phyloP scores from a whole-genome alignment of 2,797 vertebrate species.

The Phylloscopus collybita region DNA sequence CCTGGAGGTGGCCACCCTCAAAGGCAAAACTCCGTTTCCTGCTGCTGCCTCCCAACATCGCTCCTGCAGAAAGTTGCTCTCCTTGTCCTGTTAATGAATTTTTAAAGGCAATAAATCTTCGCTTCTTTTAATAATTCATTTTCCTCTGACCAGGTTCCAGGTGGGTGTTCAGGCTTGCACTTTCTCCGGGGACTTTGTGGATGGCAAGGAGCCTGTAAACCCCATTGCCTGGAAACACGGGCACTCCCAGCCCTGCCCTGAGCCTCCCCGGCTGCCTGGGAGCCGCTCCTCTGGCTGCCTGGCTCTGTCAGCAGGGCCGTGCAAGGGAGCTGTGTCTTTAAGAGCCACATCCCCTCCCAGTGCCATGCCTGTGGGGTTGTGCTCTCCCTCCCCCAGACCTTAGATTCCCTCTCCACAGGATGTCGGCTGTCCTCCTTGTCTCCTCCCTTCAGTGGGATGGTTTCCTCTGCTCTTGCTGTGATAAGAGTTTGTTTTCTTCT shows the following conservation, averaged over 20 bases:
- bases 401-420: slow-evolving; percentile 43
- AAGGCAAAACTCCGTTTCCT: not conserved
- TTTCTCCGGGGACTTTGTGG: not conserved
- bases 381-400: slow-evolving; percentile 1
- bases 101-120: slow-evolving; percentile 19
- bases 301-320: not conserved
- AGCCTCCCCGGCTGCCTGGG: not conserved
- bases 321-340: not conserved
- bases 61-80: not conserved
- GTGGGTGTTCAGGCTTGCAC: not conserved
- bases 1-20: not conserved
- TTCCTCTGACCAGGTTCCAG: not conserved
- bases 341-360: not conserved
- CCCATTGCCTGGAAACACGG: fast-evolving
- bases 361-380: slow-evolving; percentile 20
- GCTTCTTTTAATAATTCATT: slow-evolving; percentile 44
- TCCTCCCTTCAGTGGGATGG: slow-evolving; percentile 54
- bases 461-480: slow-evolving; percentile 69
- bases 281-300: not conserved
- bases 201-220: not conserved
- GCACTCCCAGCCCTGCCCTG: not conserved
- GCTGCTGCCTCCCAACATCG: not conserved
- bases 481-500: slow-evolving; percentile 68
- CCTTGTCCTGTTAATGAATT: slow-evolving; percentile 3
- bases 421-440: slow-evolving; percentile 35